Conservation (phyloP, 1,140 invertebrate species). For the Chionoecetes opilio region DNA sequence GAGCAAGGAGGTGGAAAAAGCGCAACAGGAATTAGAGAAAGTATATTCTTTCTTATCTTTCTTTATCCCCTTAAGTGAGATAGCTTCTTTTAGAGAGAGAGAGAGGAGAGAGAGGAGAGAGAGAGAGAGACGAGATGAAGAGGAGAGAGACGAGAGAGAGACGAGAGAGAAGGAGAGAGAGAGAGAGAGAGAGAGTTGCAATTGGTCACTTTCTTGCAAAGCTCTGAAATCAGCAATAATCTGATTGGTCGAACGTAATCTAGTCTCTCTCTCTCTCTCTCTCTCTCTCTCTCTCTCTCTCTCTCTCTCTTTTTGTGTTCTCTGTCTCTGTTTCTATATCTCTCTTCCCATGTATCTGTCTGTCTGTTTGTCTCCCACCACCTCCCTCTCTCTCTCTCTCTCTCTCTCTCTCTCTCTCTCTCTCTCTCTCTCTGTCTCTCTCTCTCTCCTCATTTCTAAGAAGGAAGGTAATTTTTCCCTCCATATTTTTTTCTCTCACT, state of each 20-base stretch:
- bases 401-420: neutral
- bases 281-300: no score
- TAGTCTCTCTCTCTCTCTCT: neutral
- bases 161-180: no score
- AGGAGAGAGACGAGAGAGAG: no score
- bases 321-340: no score
- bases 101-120: neutral
- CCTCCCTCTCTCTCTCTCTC: neutral
- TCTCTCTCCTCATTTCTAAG: neutral
- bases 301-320: no score
- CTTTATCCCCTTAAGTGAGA: no score
- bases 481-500: slow-evolving; percentile 1
- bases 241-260: neutral
- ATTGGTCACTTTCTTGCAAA: slow-evolving; percentile 24
- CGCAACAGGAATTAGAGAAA: neutral
- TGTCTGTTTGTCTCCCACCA: no score
- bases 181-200: neutral
- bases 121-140: no score
- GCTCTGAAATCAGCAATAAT: neutral
- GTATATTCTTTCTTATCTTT: neutral
- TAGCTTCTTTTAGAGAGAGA: neutral
- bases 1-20: neutral
- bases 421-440: neutral
- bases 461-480: neutral
- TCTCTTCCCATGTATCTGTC: no score